A percentile compares a stretch with the other conserved stretches of the same genome.
Evolutionary conservation across 2,888 invertebrate genomes (phyloP).

Genomic region (Lamproptera curius): DNA sequence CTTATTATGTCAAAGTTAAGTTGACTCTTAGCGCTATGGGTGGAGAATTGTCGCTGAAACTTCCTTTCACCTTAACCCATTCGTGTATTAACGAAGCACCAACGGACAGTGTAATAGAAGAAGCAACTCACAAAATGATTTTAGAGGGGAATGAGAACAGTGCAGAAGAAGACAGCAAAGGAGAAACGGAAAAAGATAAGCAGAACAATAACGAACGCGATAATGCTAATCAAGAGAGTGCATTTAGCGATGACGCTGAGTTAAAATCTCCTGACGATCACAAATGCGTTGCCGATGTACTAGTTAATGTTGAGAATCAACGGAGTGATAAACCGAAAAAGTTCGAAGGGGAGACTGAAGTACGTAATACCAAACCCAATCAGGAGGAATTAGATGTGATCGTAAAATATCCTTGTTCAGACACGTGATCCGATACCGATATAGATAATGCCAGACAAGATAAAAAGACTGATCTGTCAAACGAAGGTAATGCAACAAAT

Average conservation of each 20-base stretch:
- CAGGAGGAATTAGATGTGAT: conserved; percentile 71
- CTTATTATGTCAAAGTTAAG: conserved; percentile 94
- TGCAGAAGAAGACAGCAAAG: conserved; percentile 62
- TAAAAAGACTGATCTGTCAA: conserved; percentile 53
- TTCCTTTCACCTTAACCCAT: conserved; percentile 89
- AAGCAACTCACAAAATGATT: conserved; percentile 67
- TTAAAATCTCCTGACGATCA: conserved; percentile 55
- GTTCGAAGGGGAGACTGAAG: conserved; percentile 55
- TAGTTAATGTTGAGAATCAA: conserved; percentile 69
- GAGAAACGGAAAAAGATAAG: conserved; percentile 53
- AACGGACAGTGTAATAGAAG: conserved; percentile 72
- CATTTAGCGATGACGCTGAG: conserved; percentile 46
- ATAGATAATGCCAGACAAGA: conserved; percentile 40
- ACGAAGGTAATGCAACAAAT: conserved; percentile 37
- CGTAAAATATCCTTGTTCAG: conserved; percentile 66
- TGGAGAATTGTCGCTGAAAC: conserved; percentile 86
- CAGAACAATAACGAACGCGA: conserved; percentile 54
- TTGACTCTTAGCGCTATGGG: conserved; percentile 89
- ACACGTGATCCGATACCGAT: conserved; percentile 75
- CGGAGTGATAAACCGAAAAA: conserved; percentile 57
- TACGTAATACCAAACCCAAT: conserved; percentile 50
- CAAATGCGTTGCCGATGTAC: conserved; percentile 59
- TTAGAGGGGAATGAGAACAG: conserved; percentile 68
- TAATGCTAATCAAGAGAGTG: conserved; percentile 39
- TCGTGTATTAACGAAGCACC: conserved; percentile 81